Conservation (phyloP, 37 sponge, comb jelly and placozoan genomes). For the Amphimedon queenslandica region DNA sequence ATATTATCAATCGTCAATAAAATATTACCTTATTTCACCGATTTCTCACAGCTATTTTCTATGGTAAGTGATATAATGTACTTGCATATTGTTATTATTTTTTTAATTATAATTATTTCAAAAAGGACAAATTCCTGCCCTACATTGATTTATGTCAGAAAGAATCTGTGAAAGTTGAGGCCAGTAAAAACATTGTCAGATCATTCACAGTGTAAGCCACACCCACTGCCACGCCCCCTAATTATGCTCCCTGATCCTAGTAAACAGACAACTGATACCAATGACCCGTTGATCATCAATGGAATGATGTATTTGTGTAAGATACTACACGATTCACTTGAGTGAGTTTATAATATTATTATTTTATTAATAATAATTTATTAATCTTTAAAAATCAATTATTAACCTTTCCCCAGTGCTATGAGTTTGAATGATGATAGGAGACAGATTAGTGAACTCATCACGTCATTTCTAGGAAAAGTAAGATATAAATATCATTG, state of each 20-base stretch:
- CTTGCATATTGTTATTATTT: background rate
- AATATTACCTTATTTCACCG: slow-evolving; percentile 74
- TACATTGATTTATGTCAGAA: slow-evolving; percentile 95
- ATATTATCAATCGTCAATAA: slow-evolving; percentile 72
- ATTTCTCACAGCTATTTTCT: slow-evolving; percentile 77
- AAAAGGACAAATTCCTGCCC: slow-evolving; percentile 91
- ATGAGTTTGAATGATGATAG: slow-evolving; percentile 84
- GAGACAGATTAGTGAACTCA: slow-evolving; percentile 66
- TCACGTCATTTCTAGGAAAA: slow-evolving; percentile 58
- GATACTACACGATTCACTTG: slow-evolving; percentile 87
- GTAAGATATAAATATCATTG: slow-evolving; percentile 4
- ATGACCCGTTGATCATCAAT: slow-evolving; percentile 89
- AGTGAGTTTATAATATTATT: slow-evolving; percentile 40
- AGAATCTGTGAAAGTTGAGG: slow-evolving; percentile 93
- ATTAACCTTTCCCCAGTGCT: slow-evolving; percentile 53
- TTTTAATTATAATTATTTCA: background rate
- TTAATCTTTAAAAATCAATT: background rate
- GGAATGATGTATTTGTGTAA: slow-evolving; percentile 90
- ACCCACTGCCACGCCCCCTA: background rate
- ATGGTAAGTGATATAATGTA: slow-evolving; percentile 48
- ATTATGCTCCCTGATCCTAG: slow-evolving; percentile 8
- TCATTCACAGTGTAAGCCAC: slow-evolving; percentile 54
- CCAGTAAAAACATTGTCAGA: slow-evolving; percentile 64
- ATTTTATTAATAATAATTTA: background rate
- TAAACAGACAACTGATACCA: slow-evolving; percentile 56